Percentiles rank a stretch among this genome's conserved stretches.
These are phyloP conservation scores for Struthidea cinerea DNA, from an alignment of 2,113 vertebrate genomes.

Conservation along the genomic window DNA sequence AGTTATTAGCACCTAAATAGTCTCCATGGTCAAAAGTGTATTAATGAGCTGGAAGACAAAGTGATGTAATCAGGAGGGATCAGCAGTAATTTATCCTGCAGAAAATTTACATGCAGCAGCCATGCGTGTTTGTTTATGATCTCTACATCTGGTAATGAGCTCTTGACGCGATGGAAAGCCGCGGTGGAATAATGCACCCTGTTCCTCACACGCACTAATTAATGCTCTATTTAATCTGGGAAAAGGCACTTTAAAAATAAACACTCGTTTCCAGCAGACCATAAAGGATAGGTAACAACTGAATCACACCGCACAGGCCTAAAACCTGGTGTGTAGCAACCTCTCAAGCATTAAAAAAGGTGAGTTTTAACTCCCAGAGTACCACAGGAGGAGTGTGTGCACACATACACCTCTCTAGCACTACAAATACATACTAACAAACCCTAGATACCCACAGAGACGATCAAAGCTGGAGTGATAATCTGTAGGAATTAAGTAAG, in stretches of 20 bases:
- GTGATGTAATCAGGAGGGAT: slow-evolving; percentile 11
- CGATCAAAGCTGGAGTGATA: background rate
- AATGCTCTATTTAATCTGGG: slow-evolving; percentile 13
- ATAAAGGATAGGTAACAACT: background rate
- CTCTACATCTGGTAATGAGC: slow-evolving; percentile 34
- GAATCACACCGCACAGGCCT: background rate
- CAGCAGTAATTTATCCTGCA: slow-evolving; percentile 23
- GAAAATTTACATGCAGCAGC: slow-evolving; percentile 23
- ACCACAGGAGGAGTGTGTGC: rapidly evolving
- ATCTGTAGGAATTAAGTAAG: background rate
- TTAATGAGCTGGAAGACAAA: slow-evolving; percentile 36
- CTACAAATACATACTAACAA: background rate
- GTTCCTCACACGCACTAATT: slow-evolving; percentile 20
- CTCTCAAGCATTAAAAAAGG: background rate
- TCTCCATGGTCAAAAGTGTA: background rate
- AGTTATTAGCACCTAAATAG: slow-evolving; percentile 9
- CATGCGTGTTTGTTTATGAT: slow-evolving; percentile 55
- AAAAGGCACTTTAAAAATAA: slow-evolving; percentile 42
- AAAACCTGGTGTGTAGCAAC: background rate
- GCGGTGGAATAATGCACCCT: background rate
- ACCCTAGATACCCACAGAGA: background rate
- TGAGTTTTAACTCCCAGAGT: background rate
- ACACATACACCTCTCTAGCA: background rate
- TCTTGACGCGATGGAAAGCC: slow-evolving; percentile 27
- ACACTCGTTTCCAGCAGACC: slow-evolving; percentile 14